Conservation (phyloP, 1,140 invertebrate genomes). For the Magallana ariakensis region DNA sequence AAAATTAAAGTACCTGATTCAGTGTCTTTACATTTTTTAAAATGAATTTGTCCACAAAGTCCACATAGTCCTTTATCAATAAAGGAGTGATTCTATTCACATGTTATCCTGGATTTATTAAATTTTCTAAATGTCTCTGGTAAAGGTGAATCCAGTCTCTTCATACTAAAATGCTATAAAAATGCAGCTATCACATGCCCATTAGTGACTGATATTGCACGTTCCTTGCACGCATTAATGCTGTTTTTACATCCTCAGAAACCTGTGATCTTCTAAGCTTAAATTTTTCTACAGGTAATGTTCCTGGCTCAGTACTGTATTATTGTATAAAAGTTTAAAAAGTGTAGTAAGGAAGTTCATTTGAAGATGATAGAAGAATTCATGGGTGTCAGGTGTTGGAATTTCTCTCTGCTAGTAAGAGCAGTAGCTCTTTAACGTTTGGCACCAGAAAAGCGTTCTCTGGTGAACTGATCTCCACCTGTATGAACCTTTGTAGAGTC, state of each 20-base stretch:
- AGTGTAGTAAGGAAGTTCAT: slow-evolving; percentile 54
- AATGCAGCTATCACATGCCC: slow-evolving; percentile 42
- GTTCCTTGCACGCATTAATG: slow-evolving; percentile 50
- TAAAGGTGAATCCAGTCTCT: slow-evolving; percentile 14
- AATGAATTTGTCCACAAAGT: slow-evolving; percentile 3
- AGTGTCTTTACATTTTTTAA: background rate
- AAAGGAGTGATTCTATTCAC: slow-evolving; percentile 6
- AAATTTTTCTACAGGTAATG: slow-evolving; percentile 38
- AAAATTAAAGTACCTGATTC: too few species aligned
- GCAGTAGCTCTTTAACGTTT: slow-evolving; percentile 48
- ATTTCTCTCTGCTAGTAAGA: slow-evolving; percentile 40
- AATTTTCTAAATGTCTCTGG: background rate
- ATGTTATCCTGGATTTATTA: background rate
- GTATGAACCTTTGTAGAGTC: slow-evolving; percentile 52
- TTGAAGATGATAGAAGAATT: slow-evolving; percentile 58
- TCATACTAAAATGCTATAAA: slow-evolving; percentile 38
- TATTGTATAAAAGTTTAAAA: slow-evolving; percentile 51
- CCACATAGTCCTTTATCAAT: background rate
- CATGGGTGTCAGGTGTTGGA: slow-evolving; percentile 56
- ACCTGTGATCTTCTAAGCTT: slow-evolving; percentile 34
- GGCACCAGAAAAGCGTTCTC: slow-evolving; percentile 60
- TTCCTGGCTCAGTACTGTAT: slow-evolving; percentile 42
- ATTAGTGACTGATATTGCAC: slow-evolving; percentile 34
- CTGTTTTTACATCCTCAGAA: slow-evolving; percentile 52
- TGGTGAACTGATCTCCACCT: slow-evolving; percentile 57